Percentiles rank a stretch among this genome's conserved stretches.
These are phyloP conservation scores for Barbus barbus DNA, from an alignment of 2,113 vertebrate species.

Conservation along the genomic window DNA sequence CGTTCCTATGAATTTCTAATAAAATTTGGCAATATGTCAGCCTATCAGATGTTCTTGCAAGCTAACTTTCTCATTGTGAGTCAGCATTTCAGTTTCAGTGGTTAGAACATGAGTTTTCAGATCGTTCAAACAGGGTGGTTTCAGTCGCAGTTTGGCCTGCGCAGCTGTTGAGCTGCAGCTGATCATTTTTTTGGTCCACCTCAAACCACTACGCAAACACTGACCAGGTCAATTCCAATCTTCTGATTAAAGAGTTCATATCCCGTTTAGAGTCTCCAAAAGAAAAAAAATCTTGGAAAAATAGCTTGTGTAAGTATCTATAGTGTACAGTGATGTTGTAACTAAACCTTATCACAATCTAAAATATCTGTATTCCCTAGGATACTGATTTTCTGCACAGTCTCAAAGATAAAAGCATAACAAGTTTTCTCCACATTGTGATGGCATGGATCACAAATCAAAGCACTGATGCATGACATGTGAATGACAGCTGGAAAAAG, in stretches of 20 bases:
- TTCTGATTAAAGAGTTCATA: neutral
- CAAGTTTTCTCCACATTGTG: constrained; percentile 27
- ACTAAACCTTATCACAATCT: constrained; percentile 26
- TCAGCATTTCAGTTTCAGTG: constrained; percentile 40
- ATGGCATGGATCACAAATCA: neutral
- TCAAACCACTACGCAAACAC: neutral
- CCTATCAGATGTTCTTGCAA: constrained; percentile 12
- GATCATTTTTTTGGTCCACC: neutral
- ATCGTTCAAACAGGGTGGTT: constrained; percentile 33
- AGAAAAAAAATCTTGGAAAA: too few relatives aligned
- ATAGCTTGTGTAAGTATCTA: too few relatives aligned
- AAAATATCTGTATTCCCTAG: neutral
- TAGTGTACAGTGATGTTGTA: neutral
- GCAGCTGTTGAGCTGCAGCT: constrained; percentile 45
- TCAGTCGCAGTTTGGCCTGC: constrained; percentile 19
- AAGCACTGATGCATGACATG: constrained; percentile 34
- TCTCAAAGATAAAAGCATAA: constrained; percentile 32
- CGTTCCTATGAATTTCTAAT: neutral
- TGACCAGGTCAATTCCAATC: neutral
- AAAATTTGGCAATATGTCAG: neutral
- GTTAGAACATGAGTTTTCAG: constrained; percentile 23
- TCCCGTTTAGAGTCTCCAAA: neutral
- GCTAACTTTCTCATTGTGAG: neutral
- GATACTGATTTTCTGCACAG: constrained; percentile 18
- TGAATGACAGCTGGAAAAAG: neutral